These are phyloP conservation scores for Prorops nasuta DNA, from an alignment of 1,140 invertebrate genomes.

Conservation along the genomic window DNA sequence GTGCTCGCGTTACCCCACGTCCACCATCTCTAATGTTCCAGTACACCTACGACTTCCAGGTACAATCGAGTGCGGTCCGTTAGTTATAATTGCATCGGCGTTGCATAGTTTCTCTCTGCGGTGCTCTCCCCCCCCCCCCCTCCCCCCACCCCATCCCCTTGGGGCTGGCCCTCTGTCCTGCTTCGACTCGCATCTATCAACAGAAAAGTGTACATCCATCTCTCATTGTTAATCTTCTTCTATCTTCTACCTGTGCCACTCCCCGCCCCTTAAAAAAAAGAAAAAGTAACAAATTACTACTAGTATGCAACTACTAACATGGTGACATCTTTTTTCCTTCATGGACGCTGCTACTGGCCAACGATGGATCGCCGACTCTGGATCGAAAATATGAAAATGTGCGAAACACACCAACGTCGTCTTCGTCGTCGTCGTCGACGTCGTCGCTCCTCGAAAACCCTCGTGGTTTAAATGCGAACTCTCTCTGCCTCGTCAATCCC, in stretches of 20 bases:
- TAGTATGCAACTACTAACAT: too few species aligned
- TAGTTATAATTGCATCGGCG: too few species aligned
- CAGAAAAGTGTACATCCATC: too few species aligned
- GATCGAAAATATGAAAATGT: conserved; percentile 18
- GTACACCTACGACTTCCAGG: conserved; percentile 46
- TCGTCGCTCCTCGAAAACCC: too few species aligned
- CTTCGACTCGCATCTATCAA: too few species aligned
- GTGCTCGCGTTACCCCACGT: conserved; percentile 12
- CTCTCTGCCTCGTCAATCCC: conserved; percentile 10
- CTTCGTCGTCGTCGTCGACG: conserved; percentile 10
- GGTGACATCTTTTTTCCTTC: conserved; percentile 41
- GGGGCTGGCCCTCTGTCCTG: too few species aligned
- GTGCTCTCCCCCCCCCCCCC: neutral
- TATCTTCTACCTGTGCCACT: too few species aligned
- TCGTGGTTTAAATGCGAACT: too few species aligned
- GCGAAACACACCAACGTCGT: conserved; percentile 19
- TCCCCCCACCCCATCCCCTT: neutral
- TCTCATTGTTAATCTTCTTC: too few species aligned
- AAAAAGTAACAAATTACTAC: too few species aligned
- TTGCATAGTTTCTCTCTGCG: neutral
- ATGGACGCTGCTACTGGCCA: conserved; percentile 46
- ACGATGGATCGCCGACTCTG: conserved; percentile 35
- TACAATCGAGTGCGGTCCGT: conserved; percentile 24
- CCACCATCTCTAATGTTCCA: too few species aligned
- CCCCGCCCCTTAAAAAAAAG: too few species aligned